These are phyloP conservation scores for Ahaetulla prasina DNA, from an alignment of 2,113 vertebrate genomes.

Conservation along the genomic window DNA sequence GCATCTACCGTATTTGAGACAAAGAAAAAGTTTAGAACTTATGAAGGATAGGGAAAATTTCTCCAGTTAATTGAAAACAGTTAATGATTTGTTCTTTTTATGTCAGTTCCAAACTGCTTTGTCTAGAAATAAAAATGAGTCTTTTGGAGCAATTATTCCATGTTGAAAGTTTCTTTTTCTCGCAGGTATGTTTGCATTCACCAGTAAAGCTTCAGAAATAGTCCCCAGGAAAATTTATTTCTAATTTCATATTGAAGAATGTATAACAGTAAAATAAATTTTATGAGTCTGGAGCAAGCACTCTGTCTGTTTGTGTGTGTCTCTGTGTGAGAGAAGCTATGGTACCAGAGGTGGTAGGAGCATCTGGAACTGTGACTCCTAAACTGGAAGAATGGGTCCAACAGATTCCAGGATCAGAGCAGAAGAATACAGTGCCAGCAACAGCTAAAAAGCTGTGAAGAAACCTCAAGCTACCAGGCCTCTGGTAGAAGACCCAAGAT, in stretches of 20 bases:
- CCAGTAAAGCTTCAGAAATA: neutral
- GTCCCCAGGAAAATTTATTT: neutral
- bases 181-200: neutral
- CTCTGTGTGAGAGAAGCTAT: neutral
- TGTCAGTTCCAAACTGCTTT: neutral
- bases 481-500: too few relatives aligned
- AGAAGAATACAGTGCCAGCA: too few relatives aligned
- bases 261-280: rapidly evolving
- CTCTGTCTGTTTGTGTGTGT: neutral
- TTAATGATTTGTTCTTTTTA: neutral
- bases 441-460: too few relatives aligned
- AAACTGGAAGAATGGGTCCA: neutral
- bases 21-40: neutral
- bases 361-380: neutral
- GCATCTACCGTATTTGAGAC: neutral
- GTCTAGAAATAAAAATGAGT: neutral
- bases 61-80: neutral
- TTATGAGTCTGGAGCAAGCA: neutral
- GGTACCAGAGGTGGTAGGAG: neutral
- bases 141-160: neutral
- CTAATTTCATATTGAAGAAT: neutral
- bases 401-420: neutral
- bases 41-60: neutral
- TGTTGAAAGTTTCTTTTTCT: neutral
- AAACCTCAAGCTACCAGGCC: too few relatives aligned